Base-by-base conservation (phyloP, 1,140 invertebrate genomes). In the Leptopilina boulardi region DNA sequence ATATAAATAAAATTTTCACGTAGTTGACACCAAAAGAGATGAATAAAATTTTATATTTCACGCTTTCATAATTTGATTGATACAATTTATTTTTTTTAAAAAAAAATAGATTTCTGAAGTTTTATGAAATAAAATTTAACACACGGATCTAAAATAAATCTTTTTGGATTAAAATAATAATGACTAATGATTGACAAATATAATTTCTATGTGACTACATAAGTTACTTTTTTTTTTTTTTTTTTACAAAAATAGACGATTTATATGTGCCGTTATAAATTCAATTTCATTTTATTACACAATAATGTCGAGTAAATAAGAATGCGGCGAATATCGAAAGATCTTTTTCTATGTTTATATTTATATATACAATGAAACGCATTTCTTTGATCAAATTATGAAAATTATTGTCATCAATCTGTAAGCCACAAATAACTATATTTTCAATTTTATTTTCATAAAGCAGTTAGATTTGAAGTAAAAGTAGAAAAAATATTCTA, bases 401-500 rank as follows among this genome's bases (percentile, higher is more conserved):
- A 66, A 23, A 66, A 66, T 66, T 66, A 66, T 30, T 66, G 59
- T 66, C 59, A 66, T 34, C 26, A 66, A 66, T n/a, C 59, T n/a
- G 59, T 66, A 66, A 66, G 59, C 59, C 59, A 66, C 59, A 66
- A 30, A 66, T 66, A 66, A 66, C 59, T 13, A 66, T 66, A 23
- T 66, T 66, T 30, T 66, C 26, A 2, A 30, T 30, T 10, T 51
- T 51, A 51, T 66, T 66, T 66, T 66, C 2, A 10, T 11, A 66
- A 30, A 30, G 21, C 26, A 66, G 59, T 66, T 66, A 34, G 23
- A 66, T 30, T 66, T 66, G 59, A 30, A 30, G 26, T 30, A 30
- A n/a, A 30, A 66, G 15, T 56, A 30, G 1, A 30, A 59, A 59
- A 30, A 30, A 66, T 30, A 30, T 11, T 59, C 21, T 59, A 59